Evolutionary conservation across 2,888 invertebrate genomes (phyloP).

Genomic region (Dysmachus trigonus): DNA sequence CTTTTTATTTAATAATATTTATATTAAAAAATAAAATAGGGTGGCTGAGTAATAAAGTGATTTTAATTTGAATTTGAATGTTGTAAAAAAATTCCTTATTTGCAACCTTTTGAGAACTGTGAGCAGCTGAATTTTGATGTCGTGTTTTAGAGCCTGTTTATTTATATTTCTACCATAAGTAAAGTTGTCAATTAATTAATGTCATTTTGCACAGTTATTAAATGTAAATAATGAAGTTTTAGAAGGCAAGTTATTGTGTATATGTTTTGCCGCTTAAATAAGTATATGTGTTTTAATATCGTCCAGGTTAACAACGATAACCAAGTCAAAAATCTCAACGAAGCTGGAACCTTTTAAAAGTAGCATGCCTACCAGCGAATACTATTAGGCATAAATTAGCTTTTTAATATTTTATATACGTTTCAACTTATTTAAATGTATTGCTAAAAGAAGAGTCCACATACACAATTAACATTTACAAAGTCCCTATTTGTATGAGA

Average conservation of each 20-base stretch:
- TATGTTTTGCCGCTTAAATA: not conserved
- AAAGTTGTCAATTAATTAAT: not conserved
- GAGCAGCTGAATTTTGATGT: not conserved
- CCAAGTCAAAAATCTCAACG: not conserved
- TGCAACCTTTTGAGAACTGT: too few species aligned
- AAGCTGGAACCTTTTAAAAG: not conserved
- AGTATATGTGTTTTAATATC: not conserved
- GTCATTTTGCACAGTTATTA: not conserved
- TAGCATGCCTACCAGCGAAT: not conserved
- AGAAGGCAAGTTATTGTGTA: not conserved
- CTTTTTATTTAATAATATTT: not conserved
- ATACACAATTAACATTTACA: not conserved
- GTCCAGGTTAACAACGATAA: not conserved
- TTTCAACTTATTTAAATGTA: not conserved
- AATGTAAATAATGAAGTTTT: not conserved
- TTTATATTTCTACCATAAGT: not conserved
- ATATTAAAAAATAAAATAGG: not conserved
- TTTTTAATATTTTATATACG: not conserved
- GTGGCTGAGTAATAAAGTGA: not conserved
- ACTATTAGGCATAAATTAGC: not conserved
- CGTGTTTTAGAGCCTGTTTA: not conserved
- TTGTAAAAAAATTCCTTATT: not conserved
- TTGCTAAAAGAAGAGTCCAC: constrained; percentile 11
- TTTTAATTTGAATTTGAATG: not conserved
- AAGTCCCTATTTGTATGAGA: not conserved